Base-by-base conservation (phyloP, 2,888 invertebrate species). In the Furcula furcula region DNA sequence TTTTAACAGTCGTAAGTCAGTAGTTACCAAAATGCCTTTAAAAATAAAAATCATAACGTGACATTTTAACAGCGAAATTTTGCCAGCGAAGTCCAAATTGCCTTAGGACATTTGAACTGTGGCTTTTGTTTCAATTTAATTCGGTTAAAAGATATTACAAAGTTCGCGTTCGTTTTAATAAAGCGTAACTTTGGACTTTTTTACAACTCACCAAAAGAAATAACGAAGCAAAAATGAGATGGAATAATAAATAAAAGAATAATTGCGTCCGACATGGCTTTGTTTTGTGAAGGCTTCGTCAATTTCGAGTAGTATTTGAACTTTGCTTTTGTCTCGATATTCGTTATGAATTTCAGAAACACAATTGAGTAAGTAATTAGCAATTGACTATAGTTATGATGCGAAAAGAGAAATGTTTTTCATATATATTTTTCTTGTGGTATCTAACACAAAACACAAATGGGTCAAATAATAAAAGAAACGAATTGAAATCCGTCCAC, bases 201-300 rank as follows among this genome's bases (percentile, higher is more conserved):
- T 48, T 39, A 42, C 42, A 49, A 53, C 49, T 61, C 55, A 52
- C 57, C 35, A 63, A 62, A 66, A 58, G 52, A 64, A 67, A 61
- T 50, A 63, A 58, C 43, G 50, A 62, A 65, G 61, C 52, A 63
- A 59, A 61, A 55, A 53, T 49, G 38, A 42, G 46, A 65, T 53
- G 54, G 58, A 65, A 69, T 70, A 69, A 69, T 65, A 68, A 70
- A 70, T 68, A 60, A 69, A 63, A 47, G 46, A 65, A 72, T 73
- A 70, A 72, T 75, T 75, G 63, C 55, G 54, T 56, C 46, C 50
- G 64, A 67, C 65, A 53, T 59, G 53, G 57, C 60, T 67, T 67
- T 71, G 61, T 69, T n/a, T 59, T 57, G 47, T 36, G 46, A 56
- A 61, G 55, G 54, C 43, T 55, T 41, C 40, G 37, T 56, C 53